Base-by-base conservation (phyloP, 2,797 vertebrate species). In the Sciurus carolinensis region DNA sequence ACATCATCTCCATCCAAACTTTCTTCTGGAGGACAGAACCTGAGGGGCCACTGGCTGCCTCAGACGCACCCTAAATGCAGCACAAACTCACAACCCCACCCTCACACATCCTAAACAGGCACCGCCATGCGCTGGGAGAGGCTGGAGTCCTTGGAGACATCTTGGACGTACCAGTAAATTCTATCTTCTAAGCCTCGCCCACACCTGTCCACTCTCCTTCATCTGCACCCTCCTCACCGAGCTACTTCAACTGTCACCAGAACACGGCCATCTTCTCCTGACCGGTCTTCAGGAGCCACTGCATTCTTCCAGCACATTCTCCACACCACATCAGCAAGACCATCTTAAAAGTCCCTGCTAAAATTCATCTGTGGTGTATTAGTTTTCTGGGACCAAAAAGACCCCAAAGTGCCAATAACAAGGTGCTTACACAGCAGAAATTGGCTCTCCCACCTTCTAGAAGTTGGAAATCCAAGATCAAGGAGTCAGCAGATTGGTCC, bases 381-480 rank as follows among this genome's bases (percentile, higher is more conserved):
- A n/a, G n/a, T n/a, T n/a, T n/a, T n/a, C n/a, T n/a, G n/a, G n/a
- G n/a, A n/a, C n/a, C n/a, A n/a, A n/a, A n/a, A n/a, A n/a, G n/a
- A n/a, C n/a, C n/a, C n/a, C n/a, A n/a, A 73, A 69, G 71, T 20
- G 5, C 54, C n/a, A 39, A 72, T 1, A 44, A 14, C 24, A 1
- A 2, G n/a, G 4, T 1, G 7, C n/a, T 44, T 22, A 1, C 1
- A 24, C 2, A 3, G 42, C 22, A 24, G 54, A 59, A 24, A 22
- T 17, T 0, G 0, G 26, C 6, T 7, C 0, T 62, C 73, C 3
- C 50, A 2, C 18, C 17, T 14, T 36, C 57, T 28, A 26, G 57
- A 47, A 42, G 36, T 67, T 26, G 0, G 33, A 26, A 3, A 3
- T 28, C 33, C 47, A 42, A 62, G 59, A 11, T 3, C 13, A 6